A percentile compares a stretch with the other conserved stretches of the same genome.
Conservation (phyloP, 2,888 invertebrate genomes). For the Seira sanloemensis region DNA sequence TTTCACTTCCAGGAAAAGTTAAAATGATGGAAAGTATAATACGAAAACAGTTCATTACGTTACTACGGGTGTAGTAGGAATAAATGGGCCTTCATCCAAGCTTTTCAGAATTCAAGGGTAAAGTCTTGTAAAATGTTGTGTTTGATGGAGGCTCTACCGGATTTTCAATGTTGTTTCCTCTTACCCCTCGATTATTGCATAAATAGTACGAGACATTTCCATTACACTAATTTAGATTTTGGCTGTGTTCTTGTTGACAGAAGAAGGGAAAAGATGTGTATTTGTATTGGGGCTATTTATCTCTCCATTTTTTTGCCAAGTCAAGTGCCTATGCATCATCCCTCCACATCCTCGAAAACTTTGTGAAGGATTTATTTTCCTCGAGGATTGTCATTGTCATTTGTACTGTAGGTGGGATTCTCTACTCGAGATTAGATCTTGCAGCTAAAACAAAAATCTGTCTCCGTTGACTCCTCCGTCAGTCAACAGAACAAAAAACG, state of each 20-base stretch:
- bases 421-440: conserved; percentile 27
- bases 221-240: conserved; percentile 53
- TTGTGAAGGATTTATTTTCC: conserved; percentile 11
- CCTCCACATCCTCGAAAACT: conserved; percentile 8
- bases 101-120: too few relatives aligned
- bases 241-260: conserved; percentile 11
- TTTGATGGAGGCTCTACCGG: too few relatives aligned
- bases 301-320: background rate
- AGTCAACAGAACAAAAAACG: conserved; percentile 9
- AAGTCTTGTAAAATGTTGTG: too few relatives aligned
- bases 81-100: too few relatives aligned
- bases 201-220: conserved; percentile 56
- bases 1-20: too few relatives aligned
- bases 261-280: background rate
- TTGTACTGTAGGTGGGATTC: conserved; percentile 35
- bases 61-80: too few relatives aligned
- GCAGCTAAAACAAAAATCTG: conserved; percentile 10
- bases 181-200: conserved; percentile 29
- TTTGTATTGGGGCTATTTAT: background rate
- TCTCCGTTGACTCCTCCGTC: conserved; percentile 7
- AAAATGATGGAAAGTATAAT: too few relatives aligned
- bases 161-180: background rate
- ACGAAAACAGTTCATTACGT: too few relatives aligned
- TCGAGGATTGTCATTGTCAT: conserved; percentile 18
- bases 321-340: background rate